Evolutionary conservation across 2,888 invertebrate genomes (phyloP), one percentile per base, ranked within the genome.

Genomic region (Catocala sponsa): DNA sequence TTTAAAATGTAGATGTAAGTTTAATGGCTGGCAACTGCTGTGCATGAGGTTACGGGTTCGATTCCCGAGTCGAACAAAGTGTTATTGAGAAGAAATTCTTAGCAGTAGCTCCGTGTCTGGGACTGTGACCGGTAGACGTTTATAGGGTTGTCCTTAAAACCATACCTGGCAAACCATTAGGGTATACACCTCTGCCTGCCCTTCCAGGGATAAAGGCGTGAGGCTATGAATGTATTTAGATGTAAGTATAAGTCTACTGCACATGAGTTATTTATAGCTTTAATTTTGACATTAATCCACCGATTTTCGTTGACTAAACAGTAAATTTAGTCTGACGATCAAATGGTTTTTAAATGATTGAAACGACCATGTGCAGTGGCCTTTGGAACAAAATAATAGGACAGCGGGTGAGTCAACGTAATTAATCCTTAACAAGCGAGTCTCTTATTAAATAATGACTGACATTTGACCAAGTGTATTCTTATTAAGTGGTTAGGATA

Each of bases 261-360:
- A 63, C 58, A 56, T 55, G 64, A 49, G 48, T 5, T 52, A 54
- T 55, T 50, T 42, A 55, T 58, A 76, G 74, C 77, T 76, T 76
- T 72, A 70, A 70, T 50, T 53, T 53, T 50, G 15, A 43, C 55
- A 32, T 64, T 52, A 56, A 56, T 48, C 75, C 75, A 73, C 76
- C 74, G 71, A 59, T 57, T 44, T 52, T 67, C 55, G 63, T 59
- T 47, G 42, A 55, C 53, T 52, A 50, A 54, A 42, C 4, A 6
- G n/a, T 7, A 42, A 33, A 33, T 57, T 63, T 50, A 50, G 63
- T 50, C 32, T 13, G 9, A 35, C 48, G 44, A 38, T 54, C 35
- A 38, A 38, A 47, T 43, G 49, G 55, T 50, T 50, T 55, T 56
- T 53, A 49, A 41, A 32, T 43, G 10, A 44, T 56, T 38, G 25